phyloP scores from a whole-genome alignment of 2,797 vertebrate species.

The Falco naumanni region DNA sequence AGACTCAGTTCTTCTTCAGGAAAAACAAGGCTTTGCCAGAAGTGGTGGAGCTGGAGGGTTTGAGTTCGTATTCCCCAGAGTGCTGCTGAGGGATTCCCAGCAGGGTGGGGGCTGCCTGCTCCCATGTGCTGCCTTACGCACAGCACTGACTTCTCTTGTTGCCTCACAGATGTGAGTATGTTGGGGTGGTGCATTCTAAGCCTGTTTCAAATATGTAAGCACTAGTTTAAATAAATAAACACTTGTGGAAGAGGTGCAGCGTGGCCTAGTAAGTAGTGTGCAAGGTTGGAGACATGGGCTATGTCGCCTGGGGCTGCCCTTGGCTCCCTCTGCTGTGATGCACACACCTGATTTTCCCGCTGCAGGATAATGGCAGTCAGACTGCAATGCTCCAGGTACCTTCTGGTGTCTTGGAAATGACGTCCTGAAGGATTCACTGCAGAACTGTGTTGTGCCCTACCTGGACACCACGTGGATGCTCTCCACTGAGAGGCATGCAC shows the following conservation, averaged over 20 bases:
- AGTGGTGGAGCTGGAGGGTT: constrained; percentile 30
- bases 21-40: constrained; percentile 74
- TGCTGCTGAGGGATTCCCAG: neutral
- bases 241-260: neutral
- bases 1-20: constrained; percentile 62
- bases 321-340: neutral
- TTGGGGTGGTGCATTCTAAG: neutral
- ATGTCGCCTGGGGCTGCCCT: neutral
- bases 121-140: fast-evolving
- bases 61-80: neutral
- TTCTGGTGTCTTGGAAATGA: neutral
- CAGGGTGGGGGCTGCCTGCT: fast-evolving
- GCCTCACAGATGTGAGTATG: neutral
- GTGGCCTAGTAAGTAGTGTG: neutral
- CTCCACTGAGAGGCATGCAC: fast-evolving
- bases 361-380: too few species aligned
- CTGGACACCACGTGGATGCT: neutral
- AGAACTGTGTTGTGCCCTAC: neutral
- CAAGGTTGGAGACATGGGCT: neutral
- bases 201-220: neutral
- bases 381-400: neutral
- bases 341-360: fast-evolving
- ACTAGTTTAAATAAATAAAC: neutral
- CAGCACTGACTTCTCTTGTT: neutral
- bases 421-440: neutral